Evolutionary conservation across 2,888 invertebrate genomes (phyloP).

Genomic region (Adelphocoris suturalis): DNA sequence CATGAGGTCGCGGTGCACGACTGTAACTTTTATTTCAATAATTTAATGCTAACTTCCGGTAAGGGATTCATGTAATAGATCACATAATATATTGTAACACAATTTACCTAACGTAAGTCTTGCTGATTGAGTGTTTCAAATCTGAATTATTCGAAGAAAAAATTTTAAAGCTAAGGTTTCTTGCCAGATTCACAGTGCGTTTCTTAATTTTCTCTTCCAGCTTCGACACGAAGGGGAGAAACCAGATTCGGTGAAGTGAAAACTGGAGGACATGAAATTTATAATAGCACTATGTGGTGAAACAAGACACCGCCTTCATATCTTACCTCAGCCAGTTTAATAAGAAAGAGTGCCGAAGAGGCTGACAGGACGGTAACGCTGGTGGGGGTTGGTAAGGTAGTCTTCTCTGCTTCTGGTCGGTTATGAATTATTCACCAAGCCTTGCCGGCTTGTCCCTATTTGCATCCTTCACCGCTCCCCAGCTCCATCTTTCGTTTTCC

Average conservation of each 20-base stretch:
- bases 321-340: conserved; percentile 60
- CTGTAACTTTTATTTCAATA: too few species aligned
- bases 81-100: too few species aligned
- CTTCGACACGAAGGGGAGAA: too few species aligned
- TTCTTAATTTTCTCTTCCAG: too few species aligned
- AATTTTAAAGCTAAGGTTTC: too few species aligned
- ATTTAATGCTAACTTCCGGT: too few species aligned
- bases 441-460: conserved; percentile 62
- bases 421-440: conserved; percentile 66
- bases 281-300: conserved; percentile 46
- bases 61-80: too few species aligned
- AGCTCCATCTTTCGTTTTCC: neutral
- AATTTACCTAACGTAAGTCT: neutral
- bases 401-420: conserved; percentile 60
- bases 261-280: conserved; percentile 29
- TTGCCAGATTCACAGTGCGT: too few species aligned
- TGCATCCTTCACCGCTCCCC: conserved; percentile 58
- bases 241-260: conserved; percentile 21
- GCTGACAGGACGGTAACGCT: neutral
- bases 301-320: conserved; percentile 39
- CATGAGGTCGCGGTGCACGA: too few species aligned
- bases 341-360: conserved; percentile 62
- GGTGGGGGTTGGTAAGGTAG: neutral
- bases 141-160: too few species aligned
- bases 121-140: neutral